A percentile compares a stretch with the other conserved stretches of the same genome.
These are phyloP conservation scores for Indicator maculatus DNA, from an alignment of 2,113 vertebrate species.

Conservation along the genomic window DNA sequence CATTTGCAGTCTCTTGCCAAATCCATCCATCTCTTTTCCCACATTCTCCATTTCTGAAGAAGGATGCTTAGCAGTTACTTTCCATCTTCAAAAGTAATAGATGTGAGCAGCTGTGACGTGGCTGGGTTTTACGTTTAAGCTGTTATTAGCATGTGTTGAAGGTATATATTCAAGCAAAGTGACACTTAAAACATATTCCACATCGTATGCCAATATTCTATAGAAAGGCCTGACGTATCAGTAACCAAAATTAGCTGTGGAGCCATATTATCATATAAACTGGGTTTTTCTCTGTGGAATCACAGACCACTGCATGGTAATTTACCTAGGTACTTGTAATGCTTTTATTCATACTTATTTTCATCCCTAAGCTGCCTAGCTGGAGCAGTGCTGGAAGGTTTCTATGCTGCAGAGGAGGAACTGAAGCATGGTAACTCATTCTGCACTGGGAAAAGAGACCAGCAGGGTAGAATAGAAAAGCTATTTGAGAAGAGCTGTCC, in stretches of 20 bases:
- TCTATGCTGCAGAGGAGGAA: not conserved
- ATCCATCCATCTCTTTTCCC: conserved; percentile 51
- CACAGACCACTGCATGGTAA: not conserved
- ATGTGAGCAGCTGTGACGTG: conserved; percentile 47
- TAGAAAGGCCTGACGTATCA: not conserved
- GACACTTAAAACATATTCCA: not conserved
- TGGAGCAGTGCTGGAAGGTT: not conserved
- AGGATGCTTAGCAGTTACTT: conserved; percentile 11
- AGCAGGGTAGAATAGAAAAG: not conserved
- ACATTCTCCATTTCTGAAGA: conserved; percentile 28
- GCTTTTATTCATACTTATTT: not conserved
- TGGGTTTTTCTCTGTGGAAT: not conserved
- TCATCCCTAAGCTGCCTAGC: not conserved
- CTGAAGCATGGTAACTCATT: not conserved
- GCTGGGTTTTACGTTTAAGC: conserved; percentile 20
- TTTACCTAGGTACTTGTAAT: conserved; percentile 16
- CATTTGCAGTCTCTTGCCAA: not conserved
- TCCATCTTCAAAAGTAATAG: conserved; percentile 34
- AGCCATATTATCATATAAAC: not conserved
- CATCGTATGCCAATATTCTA: not conserved
- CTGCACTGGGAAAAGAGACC: not conserved
- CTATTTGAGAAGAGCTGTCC: not conserved
- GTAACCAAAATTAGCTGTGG: conserved; percentile 39
- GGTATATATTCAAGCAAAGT: not conserved
- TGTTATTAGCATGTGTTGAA: conserved; percentile 51